A percentile compares a stretch with the other conserved stretches of the same genome.
Evolutionary conservation across 2,888 invertebrate species (phyloP).

Genomic region (Strigamia crassipes): DNA sequence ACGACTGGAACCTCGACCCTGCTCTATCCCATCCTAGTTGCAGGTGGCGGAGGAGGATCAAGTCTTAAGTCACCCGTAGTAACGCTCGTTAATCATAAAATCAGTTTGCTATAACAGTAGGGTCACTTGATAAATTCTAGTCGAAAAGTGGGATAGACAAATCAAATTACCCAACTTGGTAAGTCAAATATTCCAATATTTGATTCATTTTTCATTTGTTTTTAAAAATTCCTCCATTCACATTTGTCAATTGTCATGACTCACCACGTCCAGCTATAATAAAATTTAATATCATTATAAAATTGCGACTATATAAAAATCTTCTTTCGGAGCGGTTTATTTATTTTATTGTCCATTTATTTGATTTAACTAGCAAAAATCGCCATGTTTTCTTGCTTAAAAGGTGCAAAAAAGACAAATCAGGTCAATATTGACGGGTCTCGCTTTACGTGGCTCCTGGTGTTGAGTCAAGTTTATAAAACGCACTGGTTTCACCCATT

Average conservation of each 20-base stretch:
- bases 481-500: background rate
- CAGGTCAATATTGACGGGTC: slow-evolving; percentile 1
- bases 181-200: background rate
- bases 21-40: slow-evolving; percentile 3
- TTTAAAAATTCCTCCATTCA: background rate
- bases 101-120: background rate
- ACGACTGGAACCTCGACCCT: slow-evolving; percentile 24
- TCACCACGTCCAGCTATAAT: too few species aligned
- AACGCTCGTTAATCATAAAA: background rate
- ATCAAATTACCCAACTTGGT: background rate
- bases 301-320: background rate
- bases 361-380: background rate
- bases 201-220: too few species aligned
- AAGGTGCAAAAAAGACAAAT: background rate
- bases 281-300: background rate
- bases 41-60: slow-evolving; percentile 13
- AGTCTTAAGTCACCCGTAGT: background rate
- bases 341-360: background rate
- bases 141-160: background rate
- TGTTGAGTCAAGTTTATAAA: slow-evolving; percentile 6
- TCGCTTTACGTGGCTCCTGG: background rate
- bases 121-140: background rate
- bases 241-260: too few species aligned
- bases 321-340: background rate
- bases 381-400: background rate